Evolutionary conservation across 2,113 vertebrate species (phyloP).

Genomic region (Triplophysa dalaica): DNA sequence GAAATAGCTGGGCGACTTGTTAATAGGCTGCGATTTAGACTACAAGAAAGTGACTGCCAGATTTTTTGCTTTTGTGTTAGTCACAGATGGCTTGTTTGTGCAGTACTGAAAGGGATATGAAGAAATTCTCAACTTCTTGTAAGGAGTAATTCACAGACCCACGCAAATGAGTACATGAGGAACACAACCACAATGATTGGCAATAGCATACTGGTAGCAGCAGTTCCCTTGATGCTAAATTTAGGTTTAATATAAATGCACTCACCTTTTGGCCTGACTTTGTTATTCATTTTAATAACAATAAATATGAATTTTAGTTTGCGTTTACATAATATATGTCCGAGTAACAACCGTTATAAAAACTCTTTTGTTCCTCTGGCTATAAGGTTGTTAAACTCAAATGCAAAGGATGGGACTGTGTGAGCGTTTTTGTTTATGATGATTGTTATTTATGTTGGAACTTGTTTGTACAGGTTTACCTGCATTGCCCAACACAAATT

Average conservation of each 20-base stretch:
- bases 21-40: slow-evolving; percentile 34
- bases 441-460: too few relatives aligned
- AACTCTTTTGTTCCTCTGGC: too few relatives aligned
- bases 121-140: not conserved
- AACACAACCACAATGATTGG: not conserved
- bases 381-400: too few relatives aligned
- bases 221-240: not conserved
- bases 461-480: too few relatives aligned
- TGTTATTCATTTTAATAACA: not conserved
- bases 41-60: slow-evolving; percentile 5
- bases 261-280: not conserved
- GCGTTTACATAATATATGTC: too few relatives aligned
- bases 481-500: too few relatives aligned
- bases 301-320: too few relatives aligned
- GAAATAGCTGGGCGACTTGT: slow-evolving; percentile 28
- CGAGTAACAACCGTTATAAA: too few relatives aligned
- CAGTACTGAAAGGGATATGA: not conserved
- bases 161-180: not conserved
- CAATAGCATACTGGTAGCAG: not conserved
- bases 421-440: too few relatives aligned
- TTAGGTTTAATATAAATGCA: not conserved
- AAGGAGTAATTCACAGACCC: not conserved
- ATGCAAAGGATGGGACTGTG: too few relatives aligned
- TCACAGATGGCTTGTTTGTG: not conserved
- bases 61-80: not conserved